Evolutionary conservation across 2,888 invertebrate genomes (phyloP).

Genomic region (Oegoconia quadripuncta): DNA sequence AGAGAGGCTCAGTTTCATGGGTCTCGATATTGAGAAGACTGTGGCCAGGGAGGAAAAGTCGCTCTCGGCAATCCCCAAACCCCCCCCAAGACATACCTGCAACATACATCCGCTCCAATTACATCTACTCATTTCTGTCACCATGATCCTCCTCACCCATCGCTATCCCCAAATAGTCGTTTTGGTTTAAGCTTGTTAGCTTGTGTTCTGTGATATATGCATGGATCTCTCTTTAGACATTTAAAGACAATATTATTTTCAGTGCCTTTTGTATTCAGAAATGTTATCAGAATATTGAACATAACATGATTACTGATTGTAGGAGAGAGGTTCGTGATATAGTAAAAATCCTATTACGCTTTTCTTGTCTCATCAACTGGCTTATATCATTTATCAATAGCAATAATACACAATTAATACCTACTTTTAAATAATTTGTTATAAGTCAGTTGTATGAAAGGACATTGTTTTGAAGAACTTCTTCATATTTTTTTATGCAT

Average conservation of each 20-base stretch:
- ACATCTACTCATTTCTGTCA: constrained; percentile 82
- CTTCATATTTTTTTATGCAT: constrained; percentile 42
- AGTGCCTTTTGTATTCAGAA: constrained; percentile 52
- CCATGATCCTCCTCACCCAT: constrained; percentile 82
- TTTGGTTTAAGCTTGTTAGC: constrained; percentile 75
- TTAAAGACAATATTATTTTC: constrained; percentile 54
- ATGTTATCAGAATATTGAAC: constrained; percentile 16
- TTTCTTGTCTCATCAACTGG: constrained; percentile 20
- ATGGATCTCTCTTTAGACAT: constrained; percentile 50
- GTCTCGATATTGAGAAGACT: constrained; percentile 50
- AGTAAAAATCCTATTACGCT: constrained; percentile 11
- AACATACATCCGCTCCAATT: constrained; percentile 83
- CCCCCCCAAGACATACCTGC: constrained; percentile 66
- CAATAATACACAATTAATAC: constrained; percentile 27
- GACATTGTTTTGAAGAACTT: constrained; percentile 15
- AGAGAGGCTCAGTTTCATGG: constrained; percentile 52
- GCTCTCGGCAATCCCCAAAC: constrained; percentile 73
- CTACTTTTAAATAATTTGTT: constrained; percentile 3
- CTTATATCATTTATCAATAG: constrained; percentile 21
- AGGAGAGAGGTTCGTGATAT: constrained; percentile 40
- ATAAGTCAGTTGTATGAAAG: constrained; percentile 41
- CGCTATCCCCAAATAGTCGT: constrained; percentile 83
- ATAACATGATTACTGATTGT: constrained; percentile 22
- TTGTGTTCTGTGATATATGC: constrained; percentile 47
- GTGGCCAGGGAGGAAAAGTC: constrained; percentile 67